These are phyloP conservation scores for Nematolebias whitei DNA, from an alignment of 2,113 vertebrate genomes.

Conservation along the genomic window DNA sequence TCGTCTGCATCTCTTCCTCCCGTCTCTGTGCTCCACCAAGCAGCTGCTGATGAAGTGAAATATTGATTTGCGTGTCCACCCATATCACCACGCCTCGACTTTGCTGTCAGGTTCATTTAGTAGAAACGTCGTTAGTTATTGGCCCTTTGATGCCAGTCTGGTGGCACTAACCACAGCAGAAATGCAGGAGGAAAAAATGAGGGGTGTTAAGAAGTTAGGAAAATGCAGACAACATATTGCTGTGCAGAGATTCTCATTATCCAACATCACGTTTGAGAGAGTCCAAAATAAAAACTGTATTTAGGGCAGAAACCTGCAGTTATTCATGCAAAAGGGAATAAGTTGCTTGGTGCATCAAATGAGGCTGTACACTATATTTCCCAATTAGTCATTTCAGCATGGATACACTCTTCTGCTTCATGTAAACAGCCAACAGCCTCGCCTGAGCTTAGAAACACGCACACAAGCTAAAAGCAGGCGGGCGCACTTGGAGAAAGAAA, in stretches of 20 bases:
- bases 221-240: constrained; percentile 24
- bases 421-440: constrained; percentile 64
- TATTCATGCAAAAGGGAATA: constrained; percentile 62
- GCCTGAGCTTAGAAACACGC: constrained; percentile 35
- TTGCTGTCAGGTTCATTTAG: constrained; percentile 78
- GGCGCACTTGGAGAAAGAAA: constrained; percentile 21
- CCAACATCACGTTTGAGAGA: constrained; percentile 14
- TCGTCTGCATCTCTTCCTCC: constrained; percentile 35
- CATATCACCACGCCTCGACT: constrained; percentile 71
- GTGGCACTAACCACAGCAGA: constrained; percentile 47
- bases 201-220: not conserved
- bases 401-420: constrained; percentile 73
- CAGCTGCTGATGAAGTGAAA: constrained; percentile 74
- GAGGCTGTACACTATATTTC: constrained; percentile 66
- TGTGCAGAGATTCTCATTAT: constrained; percentile 35
- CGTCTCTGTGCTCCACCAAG: constrained; percentile 59
- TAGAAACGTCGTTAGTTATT: constrained; percentile 53
- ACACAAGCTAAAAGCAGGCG: constrained; percentile 6
- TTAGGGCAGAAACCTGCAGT: constrained; percentile 54
- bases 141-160: constrained; percentile 64
- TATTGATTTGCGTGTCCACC: constrained; percentile 81
- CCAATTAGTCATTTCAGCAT: constrained; percentile 76
- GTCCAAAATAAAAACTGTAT: constrained; percentile 8
- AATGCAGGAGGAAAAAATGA: constrained; percentile 20
- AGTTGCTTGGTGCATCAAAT: constrained; percentile 53